A percentile compares a stretch with the other conserved stretches of the same genome.
Evolutionary conservation across 2,888 invertebrate species (phyloP).

Genomic region (Pheosia tremula): DNA sequence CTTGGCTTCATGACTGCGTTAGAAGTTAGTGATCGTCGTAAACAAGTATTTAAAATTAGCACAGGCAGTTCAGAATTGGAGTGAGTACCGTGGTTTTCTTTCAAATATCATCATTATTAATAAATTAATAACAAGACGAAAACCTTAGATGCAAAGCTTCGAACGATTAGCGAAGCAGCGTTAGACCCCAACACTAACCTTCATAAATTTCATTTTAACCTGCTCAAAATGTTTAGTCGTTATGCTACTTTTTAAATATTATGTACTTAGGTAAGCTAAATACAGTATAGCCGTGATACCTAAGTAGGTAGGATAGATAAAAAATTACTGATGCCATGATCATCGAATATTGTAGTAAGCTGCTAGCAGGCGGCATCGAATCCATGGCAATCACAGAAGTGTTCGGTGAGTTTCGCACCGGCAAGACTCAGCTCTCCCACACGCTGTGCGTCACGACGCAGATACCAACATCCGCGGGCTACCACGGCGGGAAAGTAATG

Average conservation of each 20-base stretch:
- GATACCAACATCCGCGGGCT: slow-evolving; percentile 87
- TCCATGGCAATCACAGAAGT: slow-evolving; percentile 94
- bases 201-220: too few relatives aligned
- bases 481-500: slow-evolving; percentile 91
- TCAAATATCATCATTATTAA: too few relatives aligned
- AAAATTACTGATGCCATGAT: too few relatives aligned
- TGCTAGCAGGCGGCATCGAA: slow-evolving; percentile 91
- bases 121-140: too few relatives aligned
- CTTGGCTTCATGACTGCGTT: slow-evolving; percentile 89
- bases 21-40: slow-evolving; percentile 89
- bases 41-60: slow-evolving; percentile 88
- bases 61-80: slow-evolving; percentile 88
- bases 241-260: too few relatives aligned
- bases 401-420: slow-evolving; percentile 93
- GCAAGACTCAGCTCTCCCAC: slow-evolving; percentile 92
- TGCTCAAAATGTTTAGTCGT: too few relatives aligned
- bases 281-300: too few relatives aligned
- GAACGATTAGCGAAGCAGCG: too few relatives aligned
- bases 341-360: slow-evolving; percentile 79
- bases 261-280: too few relatives aligned
- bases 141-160: too few relatives aligned
- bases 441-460: slow-evolving; percentile 92
- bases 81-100: slow-evolving; percentile 76
- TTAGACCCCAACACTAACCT: too few relatives aligned
- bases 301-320: too few relatives aligned